Base-by-base conservation (phyloP, 1,140 invertebrate species). In the Drosophila athabasca region DNA sequence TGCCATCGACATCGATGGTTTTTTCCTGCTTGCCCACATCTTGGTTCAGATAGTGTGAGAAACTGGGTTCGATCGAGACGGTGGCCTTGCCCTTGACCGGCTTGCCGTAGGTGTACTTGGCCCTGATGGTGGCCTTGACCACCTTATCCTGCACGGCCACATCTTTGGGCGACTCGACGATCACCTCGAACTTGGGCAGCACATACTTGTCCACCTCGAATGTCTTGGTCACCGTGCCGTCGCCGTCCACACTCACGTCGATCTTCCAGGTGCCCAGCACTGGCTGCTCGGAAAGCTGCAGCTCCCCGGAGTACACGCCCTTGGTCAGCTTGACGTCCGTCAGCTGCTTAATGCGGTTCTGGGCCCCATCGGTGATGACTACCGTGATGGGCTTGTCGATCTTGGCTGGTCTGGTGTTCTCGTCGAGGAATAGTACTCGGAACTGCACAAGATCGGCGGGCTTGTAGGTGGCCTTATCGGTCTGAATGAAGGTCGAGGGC, bases 211-310 rank as follows among this genome's bases (percentile, higher is more conserved):
- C 96, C 11, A 92, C 91, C 49, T 90, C 82, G 29, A 92, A 91
- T 19, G 53, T 39, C 52, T 91, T 92, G 0, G 41, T 62, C 24
- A 79, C 74, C 9, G 48, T 3, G 9, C 19, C 48, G 6, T 75
- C 57, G 17, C 76, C 82, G 6, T 68, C 74, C 1, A 73, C 19
- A 43, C 92, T 79, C 9, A 95, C 95, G 46, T 94, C 94, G 54
- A 99, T 96, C 45, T 94, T 95, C 98, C 98, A 99, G 76, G 95
- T 94, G n/a, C 98, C 98, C 6, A 98, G 93, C n/a, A 97, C 95
- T 0, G 97, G 97, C 62, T 96, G 95, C 17, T 95, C 93, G 6
- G 97, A 97, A 1, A 99, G 91, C 73, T 95, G 94, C 1, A 99
- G 91, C 79, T 98, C 96, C 0, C 94, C 94, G 2, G 94, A 94